phyloP scores from a whole-genome alignment of 2,888 invertebrate genomes.

The Andrena flavipes region DNA sequence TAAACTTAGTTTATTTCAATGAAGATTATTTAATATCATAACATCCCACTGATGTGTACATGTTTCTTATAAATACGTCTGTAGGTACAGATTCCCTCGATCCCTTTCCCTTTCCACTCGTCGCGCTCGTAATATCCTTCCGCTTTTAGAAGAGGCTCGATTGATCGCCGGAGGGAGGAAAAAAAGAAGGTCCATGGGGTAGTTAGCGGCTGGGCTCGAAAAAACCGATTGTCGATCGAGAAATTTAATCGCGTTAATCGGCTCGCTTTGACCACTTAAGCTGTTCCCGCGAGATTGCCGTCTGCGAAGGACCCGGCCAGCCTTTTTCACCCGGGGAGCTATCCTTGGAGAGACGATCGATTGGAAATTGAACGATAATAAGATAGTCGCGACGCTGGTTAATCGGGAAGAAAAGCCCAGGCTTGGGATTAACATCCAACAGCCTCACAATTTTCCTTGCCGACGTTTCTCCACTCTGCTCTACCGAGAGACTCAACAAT shows the following conservation, averaged over 20 bases:
- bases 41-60: no score
- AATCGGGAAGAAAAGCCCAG: neutral
- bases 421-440: neutral
- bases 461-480: no score
- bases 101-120: no score
- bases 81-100: no score
- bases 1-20: no score
- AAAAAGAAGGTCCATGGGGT: neutral
- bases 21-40: no score
- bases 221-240: constrained; percentile 26
- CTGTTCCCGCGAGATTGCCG: constrained; percentile 30
- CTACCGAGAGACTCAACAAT: no score
- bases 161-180: neutral
- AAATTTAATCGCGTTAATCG: constrained; percentile 47
- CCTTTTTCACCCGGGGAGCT: constrained; percentile 9
- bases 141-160: neutral
- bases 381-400: constrained; percentile 7
- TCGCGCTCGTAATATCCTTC: no score
- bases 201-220: neutral
- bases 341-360: constrained; percentile 5
- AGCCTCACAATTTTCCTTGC: neutral
- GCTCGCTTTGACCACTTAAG: constrained; percentile 28
- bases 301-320: neutral
- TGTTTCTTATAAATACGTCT: no score
- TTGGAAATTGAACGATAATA: constrained; percentile 39